Percentiles rank a stretch among this genome's conserved stretches.
Conservation (phyloP, 2,888 invertebrate species). For the Calephelis perditalis region DNA sequence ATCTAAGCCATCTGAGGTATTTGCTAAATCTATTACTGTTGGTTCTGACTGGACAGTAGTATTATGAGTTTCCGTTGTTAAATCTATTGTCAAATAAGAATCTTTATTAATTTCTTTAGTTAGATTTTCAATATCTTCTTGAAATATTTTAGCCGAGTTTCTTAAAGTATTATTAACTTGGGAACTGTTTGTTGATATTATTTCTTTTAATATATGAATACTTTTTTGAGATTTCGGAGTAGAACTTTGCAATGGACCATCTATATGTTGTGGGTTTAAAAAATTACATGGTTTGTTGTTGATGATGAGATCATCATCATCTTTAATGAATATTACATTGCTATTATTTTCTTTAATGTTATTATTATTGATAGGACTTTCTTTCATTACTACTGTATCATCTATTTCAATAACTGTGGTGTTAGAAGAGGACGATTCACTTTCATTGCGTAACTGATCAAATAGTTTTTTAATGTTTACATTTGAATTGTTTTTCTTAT, state of each 20-base stretch:
- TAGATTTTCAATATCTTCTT: slow-evolving; percentile 37
- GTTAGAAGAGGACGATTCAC: slow-evolving; percentile 22
- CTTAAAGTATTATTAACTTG: neutral
- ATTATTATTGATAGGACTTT: slow-evolving; percentile 19
- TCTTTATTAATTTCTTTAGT: slow-evolving; percentile 50
- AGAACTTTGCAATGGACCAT: slow-evolving; percentile 42
- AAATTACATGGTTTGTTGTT: slow-evolving; percentile 24
- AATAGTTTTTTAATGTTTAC: slow-evolving; percentile 39
- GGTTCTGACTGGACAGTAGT: slow-evolving; percentile 20
- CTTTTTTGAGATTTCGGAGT: slow-evolving; percentile 40
- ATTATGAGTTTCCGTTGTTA: slow-evolving; percentile 41
- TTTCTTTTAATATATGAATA: slow-evolving; percentile 17
- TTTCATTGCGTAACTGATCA: slow-evolving; percentile 35
- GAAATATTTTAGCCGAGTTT: slow-evolving; percentile 29
- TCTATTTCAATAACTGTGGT: slow-evolving; percentile 37
- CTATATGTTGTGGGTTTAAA: neutral
- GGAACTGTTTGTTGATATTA: slow-evolving; percentile 21
- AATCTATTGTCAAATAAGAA: slow-evolving; percentile 58
- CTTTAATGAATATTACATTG: slow-evolving; percentile 36
- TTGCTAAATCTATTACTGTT: slow-evolving; percentile 48
- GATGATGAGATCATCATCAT: slow-evolving; percentile 37
- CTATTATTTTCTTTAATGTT: slow-evolving; percentile 16
- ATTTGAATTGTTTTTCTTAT: slow-evolving; percentile 29
- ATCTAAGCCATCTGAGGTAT: slow-evolving; percentile 38
- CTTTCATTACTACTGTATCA: slow-evolving; percentile 19